phyloP scores from a whole-genome alignment of 2,113 vertebrate genomes.

The Cyprinus carpio region DNA sequence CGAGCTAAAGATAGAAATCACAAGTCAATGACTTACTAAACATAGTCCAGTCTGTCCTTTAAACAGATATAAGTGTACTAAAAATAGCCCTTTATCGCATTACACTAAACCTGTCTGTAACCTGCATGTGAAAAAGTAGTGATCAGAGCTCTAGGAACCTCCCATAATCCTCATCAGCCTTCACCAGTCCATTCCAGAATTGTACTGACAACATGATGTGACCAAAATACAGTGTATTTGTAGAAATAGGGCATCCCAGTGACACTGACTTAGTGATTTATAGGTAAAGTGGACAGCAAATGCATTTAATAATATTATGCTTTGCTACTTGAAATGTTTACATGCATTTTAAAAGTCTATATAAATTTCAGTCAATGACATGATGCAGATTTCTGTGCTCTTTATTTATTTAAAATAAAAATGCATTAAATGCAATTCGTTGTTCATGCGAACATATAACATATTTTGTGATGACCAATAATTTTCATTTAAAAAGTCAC shows the following conservation, averaged over 20 bases:
- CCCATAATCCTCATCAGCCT: neutral
- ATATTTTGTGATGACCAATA: neutral
- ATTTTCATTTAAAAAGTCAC: neutral
- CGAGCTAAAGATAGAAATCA: constrained; percentile 26
- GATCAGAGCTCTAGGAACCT: neutral
- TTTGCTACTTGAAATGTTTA: neutral
- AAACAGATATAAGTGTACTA: constrained; percentile 14
- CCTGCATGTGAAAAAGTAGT: constrained; percentile 6
- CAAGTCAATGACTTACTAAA: constrained; percentile 19
- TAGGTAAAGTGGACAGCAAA: neutral
- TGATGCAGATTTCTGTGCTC: neutral
- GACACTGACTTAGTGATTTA: neutral
- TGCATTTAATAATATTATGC: neutral
- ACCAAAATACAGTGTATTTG: constrained; percentile 1
- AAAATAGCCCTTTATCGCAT: constrained; percentile 34
- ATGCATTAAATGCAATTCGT: no score
- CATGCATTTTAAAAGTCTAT: neutral
- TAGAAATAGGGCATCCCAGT: neutral
- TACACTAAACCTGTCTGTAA: constrained; percentile 23
- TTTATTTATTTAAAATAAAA: neutral
- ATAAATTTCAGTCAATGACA: neutral
- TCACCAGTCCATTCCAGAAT: neutral
- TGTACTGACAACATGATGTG: neutral
- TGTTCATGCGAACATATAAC: no score
- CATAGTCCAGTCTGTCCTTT: constrained; percentile 6